Percentiles rank a stretch among this genome's conserved stretches.
These are phyloP conservation scores for Hafferia zeledoni DNA, from an alignment of 2,797 vertebrate species.

Conservation along the genomic window DNA sequence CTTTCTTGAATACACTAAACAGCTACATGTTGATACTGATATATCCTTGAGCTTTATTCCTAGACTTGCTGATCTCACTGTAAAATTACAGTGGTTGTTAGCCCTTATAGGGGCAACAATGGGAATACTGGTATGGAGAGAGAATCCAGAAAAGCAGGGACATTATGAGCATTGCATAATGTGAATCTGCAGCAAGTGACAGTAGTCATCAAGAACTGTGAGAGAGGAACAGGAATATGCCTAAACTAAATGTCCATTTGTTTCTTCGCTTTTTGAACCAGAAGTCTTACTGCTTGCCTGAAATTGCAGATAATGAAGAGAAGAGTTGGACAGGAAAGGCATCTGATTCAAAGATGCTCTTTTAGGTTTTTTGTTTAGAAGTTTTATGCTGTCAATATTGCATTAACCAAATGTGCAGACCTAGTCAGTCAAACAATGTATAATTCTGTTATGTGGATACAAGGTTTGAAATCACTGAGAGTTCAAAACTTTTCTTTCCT, in stretches of 20 bases:
- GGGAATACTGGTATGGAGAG: neutral
- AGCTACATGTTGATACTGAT: neutral
- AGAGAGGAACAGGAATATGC: neutral
- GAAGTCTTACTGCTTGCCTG: neutral
- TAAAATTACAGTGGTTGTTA: neutral
- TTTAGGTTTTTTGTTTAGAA: neutral
- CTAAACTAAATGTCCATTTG: neutral
- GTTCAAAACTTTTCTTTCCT: neutral
- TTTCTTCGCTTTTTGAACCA: neutral
- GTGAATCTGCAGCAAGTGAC: neutral
- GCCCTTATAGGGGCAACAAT: neutral
- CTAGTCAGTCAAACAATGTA: neutral
- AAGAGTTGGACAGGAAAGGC: neutral
- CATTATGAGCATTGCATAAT: neutral
- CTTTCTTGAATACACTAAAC: neutral
- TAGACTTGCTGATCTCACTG: neutral
- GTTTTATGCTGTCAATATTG: neutral
- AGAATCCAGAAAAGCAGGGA: neutral
- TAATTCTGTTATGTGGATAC: neutral
- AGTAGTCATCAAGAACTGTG: neutral
- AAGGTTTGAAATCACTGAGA: neutral
- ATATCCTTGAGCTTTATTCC: neutral
- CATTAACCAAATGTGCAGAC: neutral
- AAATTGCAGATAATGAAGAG: neutral
- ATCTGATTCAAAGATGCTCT: neutral